Evolutionary conservation across 2,888 invertebrate genomes (phyloP).

Genomic region (Doris montereyensis): DNA sequence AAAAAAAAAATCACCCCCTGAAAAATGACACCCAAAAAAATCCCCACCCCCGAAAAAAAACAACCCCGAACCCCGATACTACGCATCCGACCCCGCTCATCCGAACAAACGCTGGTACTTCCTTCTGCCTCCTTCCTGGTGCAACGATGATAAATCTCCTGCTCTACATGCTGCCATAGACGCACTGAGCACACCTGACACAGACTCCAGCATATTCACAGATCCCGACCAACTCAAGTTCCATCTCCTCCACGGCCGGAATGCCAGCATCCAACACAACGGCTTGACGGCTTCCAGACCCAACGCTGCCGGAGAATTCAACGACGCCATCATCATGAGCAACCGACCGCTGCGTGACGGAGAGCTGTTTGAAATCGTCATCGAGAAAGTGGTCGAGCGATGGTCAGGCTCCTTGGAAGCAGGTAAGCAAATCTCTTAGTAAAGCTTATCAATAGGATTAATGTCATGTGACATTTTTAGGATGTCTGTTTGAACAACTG

Average conservation of each 20-base stretch:
- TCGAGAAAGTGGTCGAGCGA: constrained; percentile 91
- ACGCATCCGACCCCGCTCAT: too few species aligned
- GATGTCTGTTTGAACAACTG: too few species aligned
- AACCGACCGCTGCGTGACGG: constrained; percentile 89
- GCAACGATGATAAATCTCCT: not conserved
- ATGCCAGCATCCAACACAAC: constrained; percentile 87
- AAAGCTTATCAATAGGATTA: too few species aligned
- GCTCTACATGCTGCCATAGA: constrained; percentile 46
- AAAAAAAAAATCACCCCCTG: too few species aligned
- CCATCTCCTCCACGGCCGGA: constrained; percentile 90
- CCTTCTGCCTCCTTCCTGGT: too few species aligned
- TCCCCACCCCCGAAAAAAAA: too few species aligned
- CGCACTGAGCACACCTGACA: constrained; percentile 59
- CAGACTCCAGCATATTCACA: constrained; percentile 55
- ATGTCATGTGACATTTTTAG: too few species aligned
- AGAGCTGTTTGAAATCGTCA: constrained; percentile 91
- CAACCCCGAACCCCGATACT: too few species aligned
- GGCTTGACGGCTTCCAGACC: constrained; percentile 89
- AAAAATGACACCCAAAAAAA: too few species aligned
- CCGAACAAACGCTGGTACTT: too few species aligned
- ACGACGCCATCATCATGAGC: constrained; percentile 93
- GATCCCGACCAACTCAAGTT: constrained; percentile 80
- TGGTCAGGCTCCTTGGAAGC: constrained; percentile 96
- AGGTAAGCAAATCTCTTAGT: too few species aligned
- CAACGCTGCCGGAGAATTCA: constrained; percentile 91